phyloP scores from a whole-genome alignment of 2,888 invertebrate genomes.

The Dexiosoma caninum region DNA sequence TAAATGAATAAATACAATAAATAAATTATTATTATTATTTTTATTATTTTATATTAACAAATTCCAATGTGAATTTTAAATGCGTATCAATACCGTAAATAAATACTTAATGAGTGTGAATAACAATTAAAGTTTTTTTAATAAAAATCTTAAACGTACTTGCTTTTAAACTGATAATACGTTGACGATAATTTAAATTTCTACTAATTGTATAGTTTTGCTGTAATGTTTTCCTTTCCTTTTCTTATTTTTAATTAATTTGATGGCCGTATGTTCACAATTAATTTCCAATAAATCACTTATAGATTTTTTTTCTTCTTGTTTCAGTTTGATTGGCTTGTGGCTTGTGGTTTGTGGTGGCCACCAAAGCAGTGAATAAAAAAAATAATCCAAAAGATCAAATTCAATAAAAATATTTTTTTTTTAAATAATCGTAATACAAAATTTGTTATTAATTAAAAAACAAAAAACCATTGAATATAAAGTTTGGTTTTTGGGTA shows the following conservation, averaged over 20 bases:
- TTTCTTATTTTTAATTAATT: neutral
- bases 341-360: conserved; percentile 68
- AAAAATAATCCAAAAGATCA: conserved; percentile 28
- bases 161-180: neutral
- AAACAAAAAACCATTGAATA: neutral
- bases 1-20: too few relatives aligned
- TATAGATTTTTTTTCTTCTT: conserved; percentile 22
- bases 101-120: conserved; percentile 22
- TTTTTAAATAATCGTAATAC: neutral
- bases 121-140: conserved; percentile 26
- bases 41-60: too few relatives aligned
- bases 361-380: conserved; percentile 4
- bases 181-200: conserved; percentile 26
- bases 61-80: conserved; percentile 3
- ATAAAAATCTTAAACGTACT: conserved; percentile 23
- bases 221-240: neutral
- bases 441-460: neutral
- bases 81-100: conserved; percentile 11
- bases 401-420: conserved; percentile 37
- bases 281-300: conserved; percentile 20
- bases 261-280: conserved; percentile 5
- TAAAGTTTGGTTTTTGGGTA: conserved; percentile 14
- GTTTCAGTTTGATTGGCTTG: conserved; percentile 69
- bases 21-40: too few relatives aligned
- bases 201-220: neutral